Evolutionary conservation across 2,113 vertebrate species (phyloP).

Genomic region (Rhinichthys klamathensis): DNA sequence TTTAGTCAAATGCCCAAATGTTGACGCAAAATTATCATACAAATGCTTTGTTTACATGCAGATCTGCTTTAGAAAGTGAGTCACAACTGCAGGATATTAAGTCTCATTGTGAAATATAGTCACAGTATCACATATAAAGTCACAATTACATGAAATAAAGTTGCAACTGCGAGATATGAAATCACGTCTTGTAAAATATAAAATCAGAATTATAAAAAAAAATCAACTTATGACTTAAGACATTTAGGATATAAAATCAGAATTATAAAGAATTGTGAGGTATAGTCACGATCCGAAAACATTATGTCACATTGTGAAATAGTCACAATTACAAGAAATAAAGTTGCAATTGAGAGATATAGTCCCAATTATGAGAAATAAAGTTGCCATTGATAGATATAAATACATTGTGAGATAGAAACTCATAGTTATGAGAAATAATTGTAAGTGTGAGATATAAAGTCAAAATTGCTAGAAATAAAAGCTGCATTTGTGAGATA

Average conservation of each 20-base stretch:
- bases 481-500: no score
- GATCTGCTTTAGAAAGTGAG: neutral
- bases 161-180: neutral
- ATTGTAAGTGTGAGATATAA: no score
- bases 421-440: no score
- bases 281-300: no score
- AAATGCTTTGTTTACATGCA: slow-evolving; percentile 35
- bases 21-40: slow-evolving; percentile 14
- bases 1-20: slow-evolving; percentile 52
- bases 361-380: neutral
- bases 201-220: no score
- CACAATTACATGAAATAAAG: neutral
- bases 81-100: neutral
- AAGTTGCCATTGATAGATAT: neutral
- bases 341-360: neutral
- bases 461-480: no score
- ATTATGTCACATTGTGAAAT: no score
- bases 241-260: neutral
- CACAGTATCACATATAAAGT: neutral
- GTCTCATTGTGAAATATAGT: neutral
- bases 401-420: neutral
- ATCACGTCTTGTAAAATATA: neutral
- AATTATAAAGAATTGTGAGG: no score
- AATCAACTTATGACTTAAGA: neutral
- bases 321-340: neutral